Evolutionary conservation across 2,888 invertebrate species (phyloP).

Genomic region (Tetropium fuscum): DNA sequence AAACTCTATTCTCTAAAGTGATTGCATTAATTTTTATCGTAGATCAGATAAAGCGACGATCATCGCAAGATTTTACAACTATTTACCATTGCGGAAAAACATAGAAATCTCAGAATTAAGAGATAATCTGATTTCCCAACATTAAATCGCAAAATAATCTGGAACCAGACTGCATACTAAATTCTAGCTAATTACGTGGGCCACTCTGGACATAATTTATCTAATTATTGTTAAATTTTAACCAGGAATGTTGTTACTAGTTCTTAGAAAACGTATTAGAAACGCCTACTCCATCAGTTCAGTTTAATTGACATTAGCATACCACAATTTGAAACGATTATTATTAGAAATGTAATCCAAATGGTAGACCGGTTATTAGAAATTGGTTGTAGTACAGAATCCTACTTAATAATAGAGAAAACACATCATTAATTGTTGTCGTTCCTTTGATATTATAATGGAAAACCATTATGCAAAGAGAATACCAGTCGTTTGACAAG

Average conservation of each 20-base stretch:
- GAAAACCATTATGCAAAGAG: not conserved
- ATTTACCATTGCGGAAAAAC: no score
- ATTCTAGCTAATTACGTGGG: no score
- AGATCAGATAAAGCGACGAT: no score
- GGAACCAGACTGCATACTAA: no score
- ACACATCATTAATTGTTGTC: not conserved
- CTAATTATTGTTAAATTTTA: slow-evolving; percentile 5
- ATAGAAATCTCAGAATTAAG: no score
- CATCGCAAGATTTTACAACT: no score
- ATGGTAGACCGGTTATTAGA: slow-evolving; percentile 8
- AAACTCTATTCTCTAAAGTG: no score
- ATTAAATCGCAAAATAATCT: no score
- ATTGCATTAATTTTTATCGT: no score
- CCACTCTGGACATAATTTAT: no score
- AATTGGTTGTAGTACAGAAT: not conserved
- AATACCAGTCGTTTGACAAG: not conserved
- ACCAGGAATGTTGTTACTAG: not conserved
- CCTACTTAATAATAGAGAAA: not conserved
- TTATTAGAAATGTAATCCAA: slow-evolving; percentile 5
- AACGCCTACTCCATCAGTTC: slow-evolving; percentile 4
- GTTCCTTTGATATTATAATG: no score
- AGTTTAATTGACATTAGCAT: slow-evolving; percentile 8
- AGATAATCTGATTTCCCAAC: no score
- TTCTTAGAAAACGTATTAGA: slow-evolving; percentile 5
- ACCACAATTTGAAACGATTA: slow-evolving; percentile 6